Conservation (phyloP, 2,888 invertebrate genomes). For the Dynastes hyllus region DNA sequence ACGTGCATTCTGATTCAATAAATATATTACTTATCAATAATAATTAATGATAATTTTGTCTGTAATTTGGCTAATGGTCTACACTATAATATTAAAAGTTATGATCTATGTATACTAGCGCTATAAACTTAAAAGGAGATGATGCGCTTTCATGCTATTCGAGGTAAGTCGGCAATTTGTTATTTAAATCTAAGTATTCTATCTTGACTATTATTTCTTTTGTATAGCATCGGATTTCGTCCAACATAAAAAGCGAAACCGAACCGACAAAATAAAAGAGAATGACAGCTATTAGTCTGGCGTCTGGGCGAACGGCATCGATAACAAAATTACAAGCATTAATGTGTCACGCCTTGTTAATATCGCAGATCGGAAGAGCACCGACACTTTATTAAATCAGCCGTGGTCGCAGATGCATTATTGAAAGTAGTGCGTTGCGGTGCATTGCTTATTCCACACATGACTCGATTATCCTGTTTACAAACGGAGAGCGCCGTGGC, state of each 20-base stretch:
- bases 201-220: slow-evolving; percentile 3
- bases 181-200: no score
- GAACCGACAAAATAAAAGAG: slow-evolving; percentile 55
- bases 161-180: no score
- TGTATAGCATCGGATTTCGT: not conserved
- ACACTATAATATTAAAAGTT: no score
- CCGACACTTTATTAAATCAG: slow-evolving; percentile 60
- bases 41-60: no score
- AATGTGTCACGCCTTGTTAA: slow-evolving; percentile 66
- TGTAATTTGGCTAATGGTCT: no score
- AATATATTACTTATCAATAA: no score
- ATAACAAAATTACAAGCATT: slow-evolving; percentile 68
- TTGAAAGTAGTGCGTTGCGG: slow-evolving; percentile 48
- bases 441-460: slow-evolving; percentile 67
- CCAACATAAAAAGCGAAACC: slow-evolving; percentile 10
- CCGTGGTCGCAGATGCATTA: slow-evolving; percentile 48
- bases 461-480: slow-evolving; percentile 70
- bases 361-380: slow-evolving; percentile 60
- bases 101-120: no score
- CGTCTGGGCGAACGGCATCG: slow-evolving; percentile 60
- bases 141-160: no score
- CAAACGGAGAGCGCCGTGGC: slow-evolving; percentile 67
- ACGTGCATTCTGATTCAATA: no score
- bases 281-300: slow-evolving; percentile 61
- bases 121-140: no score